A percentile compares a stretch with the other conserved stretches of the same genome.
Conservation (phyloP, 2,888 invertebrate species). For the Harpalus rubripes region DNA sequence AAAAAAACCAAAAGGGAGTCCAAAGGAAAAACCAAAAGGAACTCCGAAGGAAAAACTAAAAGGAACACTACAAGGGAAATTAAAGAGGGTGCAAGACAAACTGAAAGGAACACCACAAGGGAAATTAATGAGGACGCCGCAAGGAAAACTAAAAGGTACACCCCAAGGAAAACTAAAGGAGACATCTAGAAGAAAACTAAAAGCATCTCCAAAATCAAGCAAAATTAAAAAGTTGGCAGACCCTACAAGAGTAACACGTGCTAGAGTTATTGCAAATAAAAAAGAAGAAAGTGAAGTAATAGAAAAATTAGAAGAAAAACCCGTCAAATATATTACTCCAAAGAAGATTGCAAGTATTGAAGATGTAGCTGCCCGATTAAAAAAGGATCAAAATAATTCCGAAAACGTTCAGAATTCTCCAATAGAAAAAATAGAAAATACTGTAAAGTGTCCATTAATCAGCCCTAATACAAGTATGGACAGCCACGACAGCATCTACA, state of each 20-base stretch:
- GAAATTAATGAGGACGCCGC: neutral
- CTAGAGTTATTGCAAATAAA: constrained; percentile 46
- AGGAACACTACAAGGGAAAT: neutral
- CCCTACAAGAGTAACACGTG: constrained; percentile 33
- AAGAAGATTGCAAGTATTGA: constrained; percentile 55
- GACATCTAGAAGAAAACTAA: neutral
- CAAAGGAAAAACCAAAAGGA: neutral
- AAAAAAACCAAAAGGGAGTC: neutral
- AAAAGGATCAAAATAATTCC: constrained; percentile 47
- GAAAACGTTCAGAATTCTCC: neutral
- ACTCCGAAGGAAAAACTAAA: neutral
- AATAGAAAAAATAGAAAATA: constrained; percentile 28
- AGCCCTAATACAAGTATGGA: constrained; percentile 52
- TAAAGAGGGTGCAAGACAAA: neutral
- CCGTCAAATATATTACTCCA: neutral
- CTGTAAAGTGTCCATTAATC: constrained; percentile 14
- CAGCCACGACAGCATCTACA: neutral
- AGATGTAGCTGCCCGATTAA: constrained; percentile 55
- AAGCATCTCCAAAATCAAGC: too few species aligned
- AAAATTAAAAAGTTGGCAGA: neutral
- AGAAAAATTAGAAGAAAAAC: constrained; percentile 28
- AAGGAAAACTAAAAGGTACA: too few species aligned
- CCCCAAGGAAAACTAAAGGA: neutral
- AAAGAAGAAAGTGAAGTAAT: constrained; percentile 37
- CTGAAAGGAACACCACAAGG: neutral